These are phyloP conservation scores for Athalia rosae DNA, from an alignment of 2,888 invertebrate species.

Conservation along the genomic window DNA sequence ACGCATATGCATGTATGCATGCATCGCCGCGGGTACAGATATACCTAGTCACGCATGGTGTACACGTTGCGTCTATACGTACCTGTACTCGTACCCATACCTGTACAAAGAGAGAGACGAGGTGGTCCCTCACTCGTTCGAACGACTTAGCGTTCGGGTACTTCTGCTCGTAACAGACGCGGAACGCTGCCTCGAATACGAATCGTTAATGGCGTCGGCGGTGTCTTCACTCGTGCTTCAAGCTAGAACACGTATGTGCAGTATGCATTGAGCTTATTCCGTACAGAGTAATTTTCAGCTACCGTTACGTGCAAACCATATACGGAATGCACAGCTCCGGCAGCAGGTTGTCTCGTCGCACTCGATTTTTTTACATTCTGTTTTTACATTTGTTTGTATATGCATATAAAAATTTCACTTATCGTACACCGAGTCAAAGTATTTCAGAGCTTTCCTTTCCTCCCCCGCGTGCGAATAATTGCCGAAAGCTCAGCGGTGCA, in stretches of 20 bases:
- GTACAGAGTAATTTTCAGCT: slow-evolving; percentile 3
- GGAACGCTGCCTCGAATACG: slow-evolving; percentile 41
- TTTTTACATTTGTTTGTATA: too few relatives aligned
- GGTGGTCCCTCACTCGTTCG: slow-evolving; percentile 37
- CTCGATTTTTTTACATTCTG: too few relatives aligned
- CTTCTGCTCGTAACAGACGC: slow-evolving; percentile 45
- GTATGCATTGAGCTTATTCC: slow-evolving; percentile 22
- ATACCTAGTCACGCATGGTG: not conserved
- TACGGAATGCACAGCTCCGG: not conserved
- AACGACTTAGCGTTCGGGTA: slow-evolving; percentile 44
- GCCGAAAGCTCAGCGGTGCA: too few relatives aligned
- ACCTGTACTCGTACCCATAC: not conserved
- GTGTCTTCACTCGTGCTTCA: slow-evolving; percentile 34
- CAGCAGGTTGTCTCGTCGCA: slow-evolving; percentile 1
- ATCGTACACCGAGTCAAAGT: too few relatives aligned
- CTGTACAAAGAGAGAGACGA: slow-evolving; percentile 1
- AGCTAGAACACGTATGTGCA: slow-evolving; percentile 30
- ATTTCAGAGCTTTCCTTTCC: too few relatives aligned
- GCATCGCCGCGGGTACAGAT: not conserved
- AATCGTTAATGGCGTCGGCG: slow-evolving; percentile 44
- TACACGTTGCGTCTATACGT: not conserved
- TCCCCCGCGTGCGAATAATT: too few relatives aligned
- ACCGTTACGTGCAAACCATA: slow-evolving; percentile 3
- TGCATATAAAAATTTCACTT: too few relatives aligned
- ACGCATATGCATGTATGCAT: not conserved